Evolutionary conservation across 2,113 vertebrate species (phyloP).

Genomic region (Tragelaphus strepsiceros): DNA sequence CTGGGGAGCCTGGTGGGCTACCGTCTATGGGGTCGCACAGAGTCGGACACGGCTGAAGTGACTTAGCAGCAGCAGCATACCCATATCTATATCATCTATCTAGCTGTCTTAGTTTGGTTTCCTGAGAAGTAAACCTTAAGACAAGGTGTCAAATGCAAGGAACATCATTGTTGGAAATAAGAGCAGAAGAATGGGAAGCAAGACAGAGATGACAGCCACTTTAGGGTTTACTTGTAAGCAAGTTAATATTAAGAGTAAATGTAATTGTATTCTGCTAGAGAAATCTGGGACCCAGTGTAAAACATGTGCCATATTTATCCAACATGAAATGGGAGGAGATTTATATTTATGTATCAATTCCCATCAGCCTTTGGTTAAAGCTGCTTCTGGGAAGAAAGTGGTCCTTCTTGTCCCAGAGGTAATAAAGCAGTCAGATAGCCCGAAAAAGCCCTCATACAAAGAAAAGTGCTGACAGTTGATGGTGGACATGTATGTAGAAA

Average conservation of each 20-base stretch:
- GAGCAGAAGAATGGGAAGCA: not conserved
- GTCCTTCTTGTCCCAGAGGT: not conserved
- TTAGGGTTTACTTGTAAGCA: not conserved
- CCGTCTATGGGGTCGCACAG: fast-evolving
- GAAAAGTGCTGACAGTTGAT: not conserved
- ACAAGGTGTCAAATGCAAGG: not conserved
- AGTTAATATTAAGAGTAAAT: not conserved
- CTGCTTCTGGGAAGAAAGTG: not conserved
- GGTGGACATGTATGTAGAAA: not conserved
- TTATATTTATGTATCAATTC: not conserved
- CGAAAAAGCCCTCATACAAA: not conserved
- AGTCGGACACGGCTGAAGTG: no score
- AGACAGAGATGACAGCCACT: not conserved
- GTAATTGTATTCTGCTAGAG: not conserved
- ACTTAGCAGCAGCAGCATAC: not conserved
- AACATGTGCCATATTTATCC: not conserved
- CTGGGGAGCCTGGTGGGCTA: fast-evolving
- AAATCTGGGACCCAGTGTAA: not conserved
- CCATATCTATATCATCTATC: not conserved
- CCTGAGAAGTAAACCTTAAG: not conserved
- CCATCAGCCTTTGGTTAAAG: not conserved
- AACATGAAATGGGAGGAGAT: not conserved
- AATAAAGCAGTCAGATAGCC: not conserved
- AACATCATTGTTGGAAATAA: not conserved
- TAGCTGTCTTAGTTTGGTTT: not conserved